phyloP scores from a whole-genome alignment of 2,113 vertebrate species.

The Dicaeum eximium region DNA sequence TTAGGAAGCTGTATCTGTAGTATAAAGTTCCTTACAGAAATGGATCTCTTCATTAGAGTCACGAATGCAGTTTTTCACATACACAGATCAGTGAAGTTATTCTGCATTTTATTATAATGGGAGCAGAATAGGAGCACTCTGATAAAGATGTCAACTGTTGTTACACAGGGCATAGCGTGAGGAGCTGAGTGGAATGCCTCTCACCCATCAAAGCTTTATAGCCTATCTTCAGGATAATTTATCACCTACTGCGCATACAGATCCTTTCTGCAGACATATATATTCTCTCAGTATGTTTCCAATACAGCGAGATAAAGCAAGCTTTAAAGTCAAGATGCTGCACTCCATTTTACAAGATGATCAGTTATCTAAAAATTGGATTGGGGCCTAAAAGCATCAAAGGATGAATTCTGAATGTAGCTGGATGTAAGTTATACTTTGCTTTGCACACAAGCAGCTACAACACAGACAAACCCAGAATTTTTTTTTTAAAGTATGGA shows the following conservation, averaged over 20 bases:
- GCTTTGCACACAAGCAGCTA: neutral
- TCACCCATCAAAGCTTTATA: constrained; percentile 31
- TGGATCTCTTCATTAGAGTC: neutral
- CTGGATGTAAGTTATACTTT: neutral
- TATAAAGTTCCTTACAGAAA: neutral
- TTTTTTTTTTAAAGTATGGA: neutral
- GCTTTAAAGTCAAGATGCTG: neutral
- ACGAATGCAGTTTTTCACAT: neutral
- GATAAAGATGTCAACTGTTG: constrained; percentile 30
- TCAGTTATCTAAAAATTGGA: neutral
- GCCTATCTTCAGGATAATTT: constrained; percentile 21
- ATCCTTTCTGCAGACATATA: neutral
- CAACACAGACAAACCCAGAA: neutral
- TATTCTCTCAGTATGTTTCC: constrained; percentile 3
- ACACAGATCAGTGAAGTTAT: neutral
- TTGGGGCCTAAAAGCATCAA: neutral
- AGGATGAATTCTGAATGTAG: neutral
- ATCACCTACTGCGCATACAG: constrained; percentile 3
- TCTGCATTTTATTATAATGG: constrained; percentile 9
- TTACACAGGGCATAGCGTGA: neutral
- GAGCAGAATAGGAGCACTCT: neutral
- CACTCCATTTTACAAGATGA: neutral
- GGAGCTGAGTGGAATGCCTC: constrained; percentile 24
- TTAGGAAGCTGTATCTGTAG: neutral
- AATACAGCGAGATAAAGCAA: neutral